Evolutionary conservation across 1,140 invertebrate genomes (phyloP), one percentile per base, ranked within the genome.

Genomic region (Copidosoma floridanum): DNA sequence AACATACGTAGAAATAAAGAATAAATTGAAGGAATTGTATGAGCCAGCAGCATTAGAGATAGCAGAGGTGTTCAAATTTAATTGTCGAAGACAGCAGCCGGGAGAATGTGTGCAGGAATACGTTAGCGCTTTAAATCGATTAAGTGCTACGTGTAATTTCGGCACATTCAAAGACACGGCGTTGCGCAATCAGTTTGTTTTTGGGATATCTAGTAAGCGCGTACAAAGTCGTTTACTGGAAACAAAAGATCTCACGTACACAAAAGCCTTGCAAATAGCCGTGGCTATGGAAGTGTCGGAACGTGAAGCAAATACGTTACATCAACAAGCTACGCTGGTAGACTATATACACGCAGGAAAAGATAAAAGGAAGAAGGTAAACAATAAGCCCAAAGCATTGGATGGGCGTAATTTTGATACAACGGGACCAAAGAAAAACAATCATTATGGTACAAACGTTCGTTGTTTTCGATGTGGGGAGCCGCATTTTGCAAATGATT

Each of bases 101-200:
- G 63, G 65, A 7, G 59, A 71, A 52, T 52, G 35, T 12, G 50
- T 53, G 6, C 61, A 65, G 26, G 48, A 69, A n/a, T 71, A 44
- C 20, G 40, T 61, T 11, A 56, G 55, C 1, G 61, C 27, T 3
- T 27, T 69, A 35, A 44, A 57, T 8, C 67, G 66, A 57, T 40
- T 68, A 11, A 47, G 50, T 6, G 35, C 57, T 56, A 48, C 67
- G 20, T 71, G 64, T 37, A 65, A 69, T 57, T 71, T 71, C 24
- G 60, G 62, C n/a, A 53, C 41, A 1, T 68, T 66, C 50, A n/a
- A 65, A 16, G 50, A 65, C 12, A 71, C 55, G 6, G 68, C 63
- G 1, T 18, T 69, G 26, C 26, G 64, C 16, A 69, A 69, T 40
- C 61, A 69, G 52, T 69, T 69, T 35, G 65, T 69, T 53, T 69